Conservation (phyloP, 2,888 invertebrate species). For the Ennomos quercinarius region DNA sequence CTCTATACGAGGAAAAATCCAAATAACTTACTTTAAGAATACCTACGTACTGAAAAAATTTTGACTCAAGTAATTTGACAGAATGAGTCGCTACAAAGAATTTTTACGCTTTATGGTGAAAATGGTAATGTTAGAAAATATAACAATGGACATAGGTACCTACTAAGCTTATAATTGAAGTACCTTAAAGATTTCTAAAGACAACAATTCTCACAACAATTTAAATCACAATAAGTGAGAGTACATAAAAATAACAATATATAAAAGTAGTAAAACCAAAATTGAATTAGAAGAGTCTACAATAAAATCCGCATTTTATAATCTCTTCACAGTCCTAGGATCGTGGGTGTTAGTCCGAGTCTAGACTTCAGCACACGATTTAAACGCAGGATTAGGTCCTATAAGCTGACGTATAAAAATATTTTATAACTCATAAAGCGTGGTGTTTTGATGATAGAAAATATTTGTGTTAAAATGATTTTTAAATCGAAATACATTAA, state of each 20-base stretch:
- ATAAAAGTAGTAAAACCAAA: conserved; percentile 17
- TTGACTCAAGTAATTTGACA: too few species aligned
- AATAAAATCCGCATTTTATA: conserved; percentile 33
- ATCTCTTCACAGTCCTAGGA: conserved; percentile 21
- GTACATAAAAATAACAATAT: background rate
- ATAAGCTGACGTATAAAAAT: conserved; percentile 40
- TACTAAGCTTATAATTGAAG: too few species aligned
- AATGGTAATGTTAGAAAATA: too few species aligned
- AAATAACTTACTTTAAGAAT: too few species aligned
- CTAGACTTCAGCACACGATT: conserved; percentile 49
- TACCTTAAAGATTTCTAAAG: too few species aligned
- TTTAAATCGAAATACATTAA: conserved; percentile 9
- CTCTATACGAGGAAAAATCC: too few species aligned
- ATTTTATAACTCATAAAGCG: conserved; percentile 36
- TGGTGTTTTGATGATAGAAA: conserved; percentile 21
- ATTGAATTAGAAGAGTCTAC: conserved; percentile 35
- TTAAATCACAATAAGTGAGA: too few species aligned
- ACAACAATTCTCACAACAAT: too few species aligned
- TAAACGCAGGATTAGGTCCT: conserved; percentile 43
- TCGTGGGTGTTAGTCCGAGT: conserved; percentile 34
- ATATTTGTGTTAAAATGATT: conserved; percentile 17
- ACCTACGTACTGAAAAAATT: too few species aligned
- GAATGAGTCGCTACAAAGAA: too few species aligned
- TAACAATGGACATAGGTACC: too few species aligned
- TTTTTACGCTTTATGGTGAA: too few species aligned